A percentile compares a stretch with the other conserved stretches of the same genome.
Conservation (phyloP, 1,140 invertebrate species). For the Campoletis sonorensis region DNA sequence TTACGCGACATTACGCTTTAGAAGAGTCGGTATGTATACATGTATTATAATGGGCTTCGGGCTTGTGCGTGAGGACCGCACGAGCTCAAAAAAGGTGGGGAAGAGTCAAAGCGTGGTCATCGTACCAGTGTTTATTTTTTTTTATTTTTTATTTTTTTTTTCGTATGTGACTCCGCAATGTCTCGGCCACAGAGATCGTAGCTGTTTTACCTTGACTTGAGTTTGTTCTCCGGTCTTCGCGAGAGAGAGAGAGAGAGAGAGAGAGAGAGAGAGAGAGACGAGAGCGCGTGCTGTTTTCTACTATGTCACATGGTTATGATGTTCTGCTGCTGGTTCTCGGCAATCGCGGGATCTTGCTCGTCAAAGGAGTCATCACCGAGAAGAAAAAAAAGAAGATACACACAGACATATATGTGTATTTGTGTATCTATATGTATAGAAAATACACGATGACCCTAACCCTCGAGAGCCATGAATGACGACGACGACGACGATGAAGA, state of each 20-base stretch:
- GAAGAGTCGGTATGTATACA: too few relatives aligned
- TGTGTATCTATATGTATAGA: background rate
- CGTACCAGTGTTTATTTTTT: constrained; percentile 43
- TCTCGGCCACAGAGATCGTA: constrained; percentile 55
- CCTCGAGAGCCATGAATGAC: constrained; percentile 32
- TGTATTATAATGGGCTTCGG: background rate
- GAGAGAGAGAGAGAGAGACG: constrained; percentile 52
- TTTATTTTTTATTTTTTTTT: constrained; percentile 31
- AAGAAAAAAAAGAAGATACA: background rate
- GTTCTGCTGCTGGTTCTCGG: constrained; percentile 61
- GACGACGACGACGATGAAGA: constrained; percentile 36
- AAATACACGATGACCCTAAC: constrained; percentile 38
- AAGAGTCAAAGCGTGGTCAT: constrained; percentile 48
- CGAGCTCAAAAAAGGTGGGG: constrained; percentile 45
- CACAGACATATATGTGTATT: background rate
- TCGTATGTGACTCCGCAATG: constrained; percentile 36
- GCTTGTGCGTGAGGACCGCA: constrained; percentile 12
- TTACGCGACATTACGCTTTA: background rate
- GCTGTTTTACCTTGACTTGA: constrained; percentile 69
- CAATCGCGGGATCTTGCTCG: constrained; percentile 64
- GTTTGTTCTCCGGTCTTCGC: constrained; percentile 50
- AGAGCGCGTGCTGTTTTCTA: constrained; percentile 44
- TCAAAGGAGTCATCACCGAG: constrained; percentile 57
- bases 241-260: constrained; percentile 44
- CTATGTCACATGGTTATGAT: constrained; percentile 34